Evolutionary conservation across 2,797 vertebrate species (phyloP).

Genomic region (Enteromius viviparus): DNA sequence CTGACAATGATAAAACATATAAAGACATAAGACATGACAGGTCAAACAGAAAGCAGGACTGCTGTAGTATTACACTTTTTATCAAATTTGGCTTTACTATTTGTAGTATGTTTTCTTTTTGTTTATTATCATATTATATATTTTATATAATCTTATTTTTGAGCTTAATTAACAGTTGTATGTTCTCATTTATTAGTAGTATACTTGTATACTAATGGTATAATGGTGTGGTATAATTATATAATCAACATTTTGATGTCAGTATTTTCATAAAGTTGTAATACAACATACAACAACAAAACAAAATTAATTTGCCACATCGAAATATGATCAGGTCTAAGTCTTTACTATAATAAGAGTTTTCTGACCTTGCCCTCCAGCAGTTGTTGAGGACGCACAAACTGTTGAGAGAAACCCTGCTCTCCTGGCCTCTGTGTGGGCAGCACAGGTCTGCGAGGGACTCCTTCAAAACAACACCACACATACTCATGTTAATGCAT

Average conservation of each 20-base stretch:
- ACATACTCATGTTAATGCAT: background rate
- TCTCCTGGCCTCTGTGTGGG: constrained; percentile 69
- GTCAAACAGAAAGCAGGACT: background rate
- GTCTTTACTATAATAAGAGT: background rate
- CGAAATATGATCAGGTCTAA: background rate
- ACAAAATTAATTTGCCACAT: background rate
- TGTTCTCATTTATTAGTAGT: background rate
- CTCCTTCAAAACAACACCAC: constrained; percentile 51
- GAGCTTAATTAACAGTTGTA: background rate
- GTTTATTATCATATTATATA: background rate
- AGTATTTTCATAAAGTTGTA: background rate
- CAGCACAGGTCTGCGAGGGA: constrained; percentile 64
- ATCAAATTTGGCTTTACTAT: background rate
- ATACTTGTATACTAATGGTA: background rate
- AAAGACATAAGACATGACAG: background rate
- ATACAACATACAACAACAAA: background rate
- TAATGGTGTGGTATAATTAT: background rate
- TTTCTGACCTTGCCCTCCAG: constrained; percentile 77
- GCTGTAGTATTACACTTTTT: background rate
- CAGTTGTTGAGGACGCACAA: constrained; percentile 77
- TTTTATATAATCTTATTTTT: background rate
- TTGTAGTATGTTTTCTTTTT: background rate
- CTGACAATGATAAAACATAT: constrained; percentile 66
- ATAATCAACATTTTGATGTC: background rate
- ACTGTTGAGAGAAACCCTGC: constrained; percentile 75